Percentiles rank a stretch among this genome's conserved stretches.
These are phyloP conservation scores for Rhabdomys pumilio DNA, from an alignment of 2,797 vertebrate genomes.

Conservation along the genomic window DNA sequence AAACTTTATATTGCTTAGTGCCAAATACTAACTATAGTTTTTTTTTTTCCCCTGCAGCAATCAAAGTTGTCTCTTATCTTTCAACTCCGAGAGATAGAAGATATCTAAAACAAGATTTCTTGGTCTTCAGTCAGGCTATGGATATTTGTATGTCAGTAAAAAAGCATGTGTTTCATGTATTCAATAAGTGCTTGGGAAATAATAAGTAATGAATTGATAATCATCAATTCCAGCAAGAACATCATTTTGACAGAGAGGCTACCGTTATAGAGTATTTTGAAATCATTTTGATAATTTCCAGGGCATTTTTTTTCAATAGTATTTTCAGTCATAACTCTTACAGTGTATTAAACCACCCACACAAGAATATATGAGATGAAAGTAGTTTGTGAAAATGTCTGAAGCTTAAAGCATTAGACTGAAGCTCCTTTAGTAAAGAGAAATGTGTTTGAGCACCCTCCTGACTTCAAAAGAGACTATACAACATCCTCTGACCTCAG, in stretches of 20 bases:
- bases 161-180: too few relatives aligned
- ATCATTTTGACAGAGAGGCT: conserved; percentile 21
- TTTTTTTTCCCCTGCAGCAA: neutral
- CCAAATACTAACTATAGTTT: neutral
- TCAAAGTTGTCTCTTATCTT: neutral
- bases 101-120: conserved; percentile 5
- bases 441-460: neutral
- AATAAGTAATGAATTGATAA: conserved; percentile 27
- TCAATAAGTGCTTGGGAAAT: conserved; percentile 27
- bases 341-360: conserved; percentile 44
- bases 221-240: neutral
- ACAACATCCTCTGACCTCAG: neutral
- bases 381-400: conserved; percentile 23
- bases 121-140: neutral
- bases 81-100: conserved; percentile 35
- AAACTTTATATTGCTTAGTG: conserved; percentile 8
- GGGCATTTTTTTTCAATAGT: neutral
- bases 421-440: neutral
- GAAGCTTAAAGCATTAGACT: neutral
- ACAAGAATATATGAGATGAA: conserved; percentile 6
- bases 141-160: neutral
- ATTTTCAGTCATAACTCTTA: conserved; percentile 4
- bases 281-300: neutral
- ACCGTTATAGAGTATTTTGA: neutral
- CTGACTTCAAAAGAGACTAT: conserved; percentile 24